Evolutionary conservation across 1,140 invertebrate species (phyloP).

Genomic region (Halyomorpha halys): DNA sequence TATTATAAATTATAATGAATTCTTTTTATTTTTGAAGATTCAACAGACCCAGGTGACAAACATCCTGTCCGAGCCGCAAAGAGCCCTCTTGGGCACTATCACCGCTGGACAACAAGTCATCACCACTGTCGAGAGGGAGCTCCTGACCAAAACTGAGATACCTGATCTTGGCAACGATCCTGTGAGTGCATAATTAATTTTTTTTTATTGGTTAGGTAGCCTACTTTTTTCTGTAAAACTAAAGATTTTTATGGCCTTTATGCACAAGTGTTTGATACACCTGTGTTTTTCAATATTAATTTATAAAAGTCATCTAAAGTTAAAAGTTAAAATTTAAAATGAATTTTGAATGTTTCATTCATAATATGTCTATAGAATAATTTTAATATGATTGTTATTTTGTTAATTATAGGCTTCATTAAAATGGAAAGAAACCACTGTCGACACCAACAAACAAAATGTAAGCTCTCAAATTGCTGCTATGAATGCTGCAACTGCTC

Average conservation of each 20-base stretch:
- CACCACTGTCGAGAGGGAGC: slow-evolving; percentile 67
- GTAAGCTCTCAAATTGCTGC: slow-evolving; percentile 93
- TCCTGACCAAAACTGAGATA: slow-evolving; percentile 60
- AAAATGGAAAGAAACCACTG: slow-evolving; percentile 85
- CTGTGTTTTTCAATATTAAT: too few species aligned
- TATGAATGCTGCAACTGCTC: slow-evolving; percentile 98
- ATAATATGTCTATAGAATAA: background rate
- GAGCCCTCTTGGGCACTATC: slow-evolving; percentile 83
- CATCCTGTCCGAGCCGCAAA: slow-evolving; percentile 78
- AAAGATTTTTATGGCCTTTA: background rate
- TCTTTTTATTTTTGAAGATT: slow-evolving; percentile 43
- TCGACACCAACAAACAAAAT: slow-evolving; percentile 93
- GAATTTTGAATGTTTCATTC: background rate
- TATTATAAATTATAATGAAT: background rate
- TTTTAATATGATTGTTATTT: background rate
- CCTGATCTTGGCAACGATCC: slow-evolving; percentile 75
- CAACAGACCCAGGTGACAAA: slow-evolving; percentile 78
- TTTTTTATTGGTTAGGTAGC: too few species aligned
- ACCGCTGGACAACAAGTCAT: slow-evolving; percentile 76
- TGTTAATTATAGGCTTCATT: slow-evolving; percentile 51
- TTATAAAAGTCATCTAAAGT: too few species aligned
- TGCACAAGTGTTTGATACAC: background rate
- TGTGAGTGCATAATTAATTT: slow-evolving; percentile 32
- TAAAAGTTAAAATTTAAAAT: background rate
- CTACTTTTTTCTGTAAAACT: too few species aligned